A percentile compares a stretch with the other conserved stretches of the same genome.
phyloP scores from a whole-genome alignment of 2,113 vertebrate genomes.

The Spheniscus mendiculus region DNA sequence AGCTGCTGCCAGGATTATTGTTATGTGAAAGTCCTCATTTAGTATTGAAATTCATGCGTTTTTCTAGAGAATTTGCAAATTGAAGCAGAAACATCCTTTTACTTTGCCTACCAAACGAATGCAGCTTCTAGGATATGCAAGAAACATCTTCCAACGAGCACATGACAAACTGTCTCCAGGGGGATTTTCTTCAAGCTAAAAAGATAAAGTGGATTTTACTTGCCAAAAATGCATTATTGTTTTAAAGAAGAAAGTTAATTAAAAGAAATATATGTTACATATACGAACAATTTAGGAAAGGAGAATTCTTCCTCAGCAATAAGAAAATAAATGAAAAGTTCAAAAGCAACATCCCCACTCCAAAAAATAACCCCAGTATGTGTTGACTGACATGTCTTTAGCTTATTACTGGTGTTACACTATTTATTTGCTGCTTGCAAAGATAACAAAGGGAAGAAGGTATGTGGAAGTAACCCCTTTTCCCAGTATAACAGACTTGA shows the following conservation, averaged over 20 bases:
- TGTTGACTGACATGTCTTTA: neutral
- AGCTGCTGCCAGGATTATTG: neutral
- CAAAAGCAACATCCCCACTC: neutral
- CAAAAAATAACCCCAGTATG: neutral
- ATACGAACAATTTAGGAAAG: neutral
- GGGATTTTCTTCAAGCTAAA: neutral
- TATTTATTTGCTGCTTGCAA: neutral
- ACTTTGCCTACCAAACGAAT: neutral
- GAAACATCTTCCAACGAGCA: neutral
- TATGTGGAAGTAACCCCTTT: neutral
- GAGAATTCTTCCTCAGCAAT: neutral
- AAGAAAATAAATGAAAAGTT: neutral
- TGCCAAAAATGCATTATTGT: neutral
- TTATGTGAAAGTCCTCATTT: neutral
- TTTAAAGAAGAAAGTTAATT: neutral
- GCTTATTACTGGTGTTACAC: neutral
- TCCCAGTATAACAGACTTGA: neutral
- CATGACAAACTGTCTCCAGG: neutral
- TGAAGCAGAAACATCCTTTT: neutral
- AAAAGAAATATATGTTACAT: neutral
- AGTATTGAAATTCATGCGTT: neutral
- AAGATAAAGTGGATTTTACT: neutral
- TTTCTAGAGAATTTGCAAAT: neutral
- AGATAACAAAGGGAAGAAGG: neutral
- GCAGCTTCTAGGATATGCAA: neutral